Evolutionary conservation across 2,888 invertebrate species (phyloP).

Genomic region (Anthrax anthrax): DNA sequence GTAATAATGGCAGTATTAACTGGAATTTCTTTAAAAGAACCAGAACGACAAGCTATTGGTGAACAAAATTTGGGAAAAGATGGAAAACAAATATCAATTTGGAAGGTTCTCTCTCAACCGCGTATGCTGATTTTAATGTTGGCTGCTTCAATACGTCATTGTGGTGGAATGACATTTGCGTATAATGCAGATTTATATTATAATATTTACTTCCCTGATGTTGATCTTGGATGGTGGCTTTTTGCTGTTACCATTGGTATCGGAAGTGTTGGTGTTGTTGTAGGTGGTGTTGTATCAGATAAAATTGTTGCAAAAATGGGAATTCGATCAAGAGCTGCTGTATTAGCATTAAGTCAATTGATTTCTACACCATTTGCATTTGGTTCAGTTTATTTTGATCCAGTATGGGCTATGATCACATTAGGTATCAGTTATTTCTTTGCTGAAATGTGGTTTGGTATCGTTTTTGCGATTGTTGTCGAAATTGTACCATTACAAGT

Average conservation of each 20-base stretch:
- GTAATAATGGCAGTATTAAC: constrained; percentile 56
- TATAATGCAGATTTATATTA: constrained; percentile 85
- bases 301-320: constrained; percentile 80
- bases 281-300: constrained; percentile 64
- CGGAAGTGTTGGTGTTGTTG: constrained; percentile 51
- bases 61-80: constrained; percentile 40
- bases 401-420: constrained; percentile 74
- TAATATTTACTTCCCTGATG: constrained; percentile 75
- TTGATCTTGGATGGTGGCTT: constrained; percentile 80
- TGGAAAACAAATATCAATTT: constrained; percentile 45
- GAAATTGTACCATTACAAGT: constrained; percentile 73
- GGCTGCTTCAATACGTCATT: constrained; percentile 79
- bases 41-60: constrained; percentile 58
- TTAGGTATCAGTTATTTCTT: constrained; percentile 81
- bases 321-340: constrained; percentile 61
- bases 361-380: constrained; percentile 73
- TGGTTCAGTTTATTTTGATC: constrained; percentile 69
- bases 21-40: constrained; percentile 61
- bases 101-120: constrained; percentile 65
- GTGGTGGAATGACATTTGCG: constrained; percentile 81
- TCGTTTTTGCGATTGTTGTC: constrained; percentile 77
- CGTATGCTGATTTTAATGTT: constrained; percentile 64
- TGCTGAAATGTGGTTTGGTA: constrained; percentile 92
- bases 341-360: constrained; percentile 68
- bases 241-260: constrained; percentile 78